These are phyloP conservation scores for Lepus europaeus DNA, from an alignment of 2,113 vertebrate genomes.

Conservation along the genomic window DNA sequence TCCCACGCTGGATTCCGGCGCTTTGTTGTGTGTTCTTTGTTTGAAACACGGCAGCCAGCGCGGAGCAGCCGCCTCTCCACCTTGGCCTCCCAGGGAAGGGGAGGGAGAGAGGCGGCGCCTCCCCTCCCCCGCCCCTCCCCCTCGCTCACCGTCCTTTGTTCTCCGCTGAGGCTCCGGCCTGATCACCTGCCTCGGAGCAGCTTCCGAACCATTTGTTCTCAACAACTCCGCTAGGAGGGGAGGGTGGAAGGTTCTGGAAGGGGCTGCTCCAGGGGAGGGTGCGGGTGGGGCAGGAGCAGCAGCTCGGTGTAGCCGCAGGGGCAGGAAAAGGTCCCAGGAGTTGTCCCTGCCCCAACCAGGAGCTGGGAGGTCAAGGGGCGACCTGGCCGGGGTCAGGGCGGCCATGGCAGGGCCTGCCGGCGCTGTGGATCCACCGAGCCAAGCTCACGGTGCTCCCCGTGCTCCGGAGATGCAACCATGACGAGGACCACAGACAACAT, in stretches of 20 bases:
- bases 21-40: conserved; percentile 75
- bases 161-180: not conserved
- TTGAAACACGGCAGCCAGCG: conserved; percentile 55
- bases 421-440: no score
- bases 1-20: conserved; percentile 37
- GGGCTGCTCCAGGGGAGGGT: not conserved
- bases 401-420: no score
- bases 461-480: not conserved
- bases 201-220: not conserved
- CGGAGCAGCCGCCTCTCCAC: conserved; percentile 49
- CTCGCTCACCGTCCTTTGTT: conserved; percentile 45
- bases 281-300: no score
- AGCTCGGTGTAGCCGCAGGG: no score
- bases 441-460: no score
- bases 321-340: no score
- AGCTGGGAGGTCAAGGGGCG: no score
- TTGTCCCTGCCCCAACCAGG: no score
- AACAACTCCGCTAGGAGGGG: not conserved
- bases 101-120: not conserved
- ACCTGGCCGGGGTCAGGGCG: no score
- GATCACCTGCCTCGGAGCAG: not conserved
- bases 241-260: not conserved
- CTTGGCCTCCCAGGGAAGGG: not conserved
- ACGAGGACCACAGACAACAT: not conserved
- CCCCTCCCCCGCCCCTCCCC: not conserved